A percentile compares a stretch with the other conserved stretches of the same genome.
phyloP scores from a whole-genome alignment of 2,888 invertebrate species.

The Tenodera sinensis region DNA sequence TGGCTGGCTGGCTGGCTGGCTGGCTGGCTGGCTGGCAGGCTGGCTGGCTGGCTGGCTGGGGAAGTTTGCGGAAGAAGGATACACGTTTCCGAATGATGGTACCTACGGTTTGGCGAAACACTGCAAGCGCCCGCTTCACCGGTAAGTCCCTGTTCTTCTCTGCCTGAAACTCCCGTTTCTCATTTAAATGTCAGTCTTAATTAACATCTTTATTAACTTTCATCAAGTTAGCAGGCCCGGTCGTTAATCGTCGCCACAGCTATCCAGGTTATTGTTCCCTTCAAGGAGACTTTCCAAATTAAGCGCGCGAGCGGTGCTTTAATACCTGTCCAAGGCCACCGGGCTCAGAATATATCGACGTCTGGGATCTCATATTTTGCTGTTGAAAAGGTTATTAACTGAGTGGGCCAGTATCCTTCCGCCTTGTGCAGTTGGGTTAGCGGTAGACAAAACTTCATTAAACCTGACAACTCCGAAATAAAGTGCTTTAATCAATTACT shows the following conservation, averaged over 20 bases:
- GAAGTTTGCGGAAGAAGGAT: neutral
- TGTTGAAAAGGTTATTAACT: neutral
- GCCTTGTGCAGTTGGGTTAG: neutral
- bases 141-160: neutral
- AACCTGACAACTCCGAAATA: constrained; percentile 10
- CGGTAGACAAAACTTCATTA: constrained; percentile 12
- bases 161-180: neutral
- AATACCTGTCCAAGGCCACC: neutral
- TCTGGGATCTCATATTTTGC: neutral
- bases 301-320: neutral
- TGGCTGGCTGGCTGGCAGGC: too few species aligned
- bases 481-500: constrained; percentile 18
- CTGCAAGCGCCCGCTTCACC: too few species aligned
- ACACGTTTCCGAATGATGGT: neutral
- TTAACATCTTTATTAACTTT: constrained; percentile 28
- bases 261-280: neutral
- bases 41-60: too few species aligned
- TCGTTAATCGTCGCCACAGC: constrained; percentile 13
- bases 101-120: neutral
- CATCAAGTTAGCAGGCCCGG: constrained; percentile 20
- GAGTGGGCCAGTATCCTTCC: neutral
- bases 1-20: too few species aligned
- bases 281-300: neutral
- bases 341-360: neutral
- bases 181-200: constrained; percentile 26